Evolutionary conservation across 2,113 vertebrate genomes (phyloP).

Genomic region (Gila orcuttii): DNA sequence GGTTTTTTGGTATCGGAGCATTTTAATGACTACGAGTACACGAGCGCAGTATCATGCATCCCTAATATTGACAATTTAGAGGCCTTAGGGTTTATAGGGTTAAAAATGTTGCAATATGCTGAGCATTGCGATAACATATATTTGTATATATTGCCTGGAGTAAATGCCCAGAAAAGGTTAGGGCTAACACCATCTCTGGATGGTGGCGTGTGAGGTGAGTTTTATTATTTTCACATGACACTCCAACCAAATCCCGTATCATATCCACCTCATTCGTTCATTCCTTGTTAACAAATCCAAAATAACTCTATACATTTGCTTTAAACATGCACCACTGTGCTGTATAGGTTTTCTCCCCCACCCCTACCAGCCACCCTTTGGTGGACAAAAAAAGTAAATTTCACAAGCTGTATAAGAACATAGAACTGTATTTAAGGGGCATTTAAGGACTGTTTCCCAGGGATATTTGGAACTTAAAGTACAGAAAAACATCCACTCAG

Average conservation of each 20-base stretch:
- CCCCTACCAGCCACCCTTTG: too few relatives aligned
- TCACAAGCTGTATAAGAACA: not conserved
- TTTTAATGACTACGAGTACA: too few relatives aligned
- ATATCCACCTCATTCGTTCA: too few relatives aligned
- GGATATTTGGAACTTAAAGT: not conserved
- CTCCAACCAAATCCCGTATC: too few relatives aligned
- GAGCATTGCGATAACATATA: not conserved
- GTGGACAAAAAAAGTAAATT: not conserved
- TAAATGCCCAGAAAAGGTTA: not conserved
- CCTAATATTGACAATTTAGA: not conserved
- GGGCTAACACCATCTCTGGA: not conserved
- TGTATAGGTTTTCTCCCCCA: too few relatives aligned
- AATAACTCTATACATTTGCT: too few relatives aligned
- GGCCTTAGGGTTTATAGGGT: not conserved
- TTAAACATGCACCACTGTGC: too few relatives aligned
- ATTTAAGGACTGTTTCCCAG: not conserved
- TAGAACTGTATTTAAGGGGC: not conserved
- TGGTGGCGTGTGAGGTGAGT: not conserved
- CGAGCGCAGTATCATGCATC: too few relatives aligned
- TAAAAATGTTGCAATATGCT: not conserved
- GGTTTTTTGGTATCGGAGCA: too few relatives aligned
- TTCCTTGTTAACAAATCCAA: too few relatives aligned
- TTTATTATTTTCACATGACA: too few relatives aligned
- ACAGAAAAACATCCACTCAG: conserved; percentile 1
- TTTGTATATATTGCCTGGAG: too few relatives aligned